phyloP scores from a whole-genome alignment of 2,888 invertebrate genomes.

The Phrixothrix hirtus region DNA sequence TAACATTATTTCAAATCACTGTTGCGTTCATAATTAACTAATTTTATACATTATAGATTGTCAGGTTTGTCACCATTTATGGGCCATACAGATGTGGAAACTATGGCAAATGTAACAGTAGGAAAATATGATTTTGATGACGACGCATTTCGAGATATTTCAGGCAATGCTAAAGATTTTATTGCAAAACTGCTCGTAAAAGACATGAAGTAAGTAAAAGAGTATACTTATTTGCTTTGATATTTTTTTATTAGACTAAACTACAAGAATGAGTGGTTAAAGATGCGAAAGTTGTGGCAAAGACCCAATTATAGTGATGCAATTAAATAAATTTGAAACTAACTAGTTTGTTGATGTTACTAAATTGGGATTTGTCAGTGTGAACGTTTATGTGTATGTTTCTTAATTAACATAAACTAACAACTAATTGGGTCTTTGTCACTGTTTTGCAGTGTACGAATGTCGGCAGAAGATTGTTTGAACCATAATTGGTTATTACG shows the following conservation, averaged over 20 bases:
- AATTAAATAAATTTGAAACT: slow-evolving; percentile 19
- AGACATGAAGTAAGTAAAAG: slow-evolving; percentile 85
- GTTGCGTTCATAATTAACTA: too few relatives aligned
- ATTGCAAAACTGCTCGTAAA: slow-evolving; percentile 89
- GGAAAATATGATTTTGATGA: slow-evolving; percentile 98
- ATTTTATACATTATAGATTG: slow-evolving; percentile 71
- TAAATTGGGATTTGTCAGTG: slow-evolving; percentile 48
- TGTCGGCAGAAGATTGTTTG: slow-evolving; percentile 82
- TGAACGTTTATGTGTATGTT: slow-evolving; percentile 24
- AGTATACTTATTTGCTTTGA: too few relatives aligned
- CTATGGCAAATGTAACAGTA: slow-evolving; percentile 97
- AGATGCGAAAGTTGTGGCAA: slow-evolving; percentile 27
- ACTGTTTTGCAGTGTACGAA: slow-evolving; percentile 70
- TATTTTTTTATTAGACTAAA: too few relatives aligned
- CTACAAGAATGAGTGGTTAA: slow-evolving; percentile 9
- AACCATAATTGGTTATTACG: slow-evolving; percentile 84
- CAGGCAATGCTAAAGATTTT: slow-evolving; percentile 94
- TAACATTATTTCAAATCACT: too few relatives aligned
- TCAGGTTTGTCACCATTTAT: slow-evolving; percentile 98
- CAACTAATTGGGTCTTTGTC: slow-evolving; percentile 52
- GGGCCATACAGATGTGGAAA: slow-evolving; percentile 96
- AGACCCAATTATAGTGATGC: slow-evolving; percentile 35
- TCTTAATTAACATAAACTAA: slow-evolving; percentile 13
- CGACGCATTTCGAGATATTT: slow-evolving; percentile 93
- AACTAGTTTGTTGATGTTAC: slow-evolving; percentile 33